Base-by-base conservation (phyloP, 2,888 invertebrate species). In the Andrena dorsata region DNA sequence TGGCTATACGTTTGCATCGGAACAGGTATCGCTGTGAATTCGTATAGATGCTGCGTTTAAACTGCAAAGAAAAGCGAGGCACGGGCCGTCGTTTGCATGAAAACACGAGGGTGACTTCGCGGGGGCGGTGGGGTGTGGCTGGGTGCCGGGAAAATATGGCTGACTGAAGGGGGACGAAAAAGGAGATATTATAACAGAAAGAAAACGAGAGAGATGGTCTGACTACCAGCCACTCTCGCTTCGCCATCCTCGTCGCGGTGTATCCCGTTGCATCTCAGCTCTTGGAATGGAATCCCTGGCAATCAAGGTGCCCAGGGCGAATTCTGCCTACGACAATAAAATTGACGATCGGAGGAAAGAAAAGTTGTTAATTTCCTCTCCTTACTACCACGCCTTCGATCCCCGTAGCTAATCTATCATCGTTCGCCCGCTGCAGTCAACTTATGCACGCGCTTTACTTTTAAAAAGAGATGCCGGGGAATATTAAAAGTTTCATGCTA, bases 331-430 rank as follows among this genome's bases (percentile, higher is more conserved):
- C 26, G 61, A 71, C 28, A 89, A 90, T 91, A 89, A 90, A 91
- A 91, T 88, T 88, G 89, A 90, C 86, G 74, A 68, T 26, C 47
- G 83, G 80, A 87, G 86, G 87, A 88, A 88, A 86, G 71, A 86
- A 76, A 82, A 86, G 86, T 89, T 86, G 90, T 92, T 92, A 90
- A 91, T 92, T 90, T 92, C 88, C 90, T 89, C 13, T 2, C n/a
- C 28, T 16, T 26, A 78, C 68, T 56, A 69, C 68, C 32, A 77
- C 63, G 53, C 20, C 68, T 71, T 66, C 65, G 66, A 80, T 71
- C 65, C 65, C 28, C 65, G 49, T 32, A 28, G 65, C 51, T 80
- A 66, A 66, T 80, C 60, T 47, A 47, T 60, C 80, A 61, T 30
- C n/a, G 61, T 20, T 10, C 35, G 49, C 23, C 2, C 35, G 10